Conservation (phyloP, 2,797 vertebrate genomes). For the Trachurus trachurus region DNA sequence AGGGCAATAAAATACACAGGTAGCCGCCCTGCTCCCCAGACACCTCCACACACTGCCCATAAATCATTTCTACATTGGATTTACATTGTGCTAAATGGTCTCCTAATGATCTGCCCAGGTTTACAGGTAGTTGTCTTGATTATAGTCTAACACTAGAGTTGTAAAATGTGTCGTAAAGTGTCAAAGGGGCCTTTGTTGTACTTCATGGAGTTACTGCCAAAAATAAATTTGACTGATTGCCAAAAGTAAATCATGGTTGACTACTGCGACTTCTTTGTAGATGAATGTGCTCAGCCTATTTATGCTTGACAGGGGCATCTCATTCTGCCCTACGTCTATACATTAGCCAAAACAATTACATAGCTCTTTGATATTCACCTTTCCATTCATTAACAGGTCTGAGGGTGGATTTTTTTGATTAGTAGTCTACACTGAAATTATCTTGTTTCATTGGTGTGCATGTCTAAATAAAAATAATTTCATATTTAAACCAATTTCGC, state of each 20-base stretch:
- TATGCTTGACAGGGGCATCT: neutral
- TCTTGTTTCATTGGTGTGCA: too few species aligned
- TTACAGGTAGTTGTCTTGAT: slow-evolving; percentile 43
- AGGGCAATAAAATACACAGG: slow-evolving; percentile 56
- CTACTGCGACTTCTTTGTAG: neutral
- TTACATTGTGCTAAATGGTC: slow-evolving; percentile 56
- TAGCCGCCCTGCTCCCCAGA: slow-evolving; percentile 57
- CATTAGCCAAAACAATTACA: neutral
- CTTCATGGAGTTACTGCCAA: slow-evolving; percentile 6
- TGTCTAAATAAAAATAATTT: neutral
- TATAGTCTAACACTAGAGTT: neutral
- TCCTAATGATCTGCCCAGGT: slow-evolving; percentile 58
- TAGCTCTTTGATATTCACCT: neutral
- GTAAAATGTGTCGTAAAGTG: slow-evolving; percentile 41
- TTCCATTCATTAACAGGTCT: neutral
- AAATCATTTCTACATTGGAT: slow-evolving; percentile 64
- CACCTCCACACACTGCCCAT: slow-evolving; percentile 44
- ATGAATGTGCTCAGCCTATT: neutral
- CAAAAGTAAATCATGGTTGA: neutral
- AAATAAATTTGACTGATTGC: too few species aligned
- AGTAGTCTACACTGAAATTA: neutral
- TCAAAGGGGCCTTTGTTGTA: slow-evolving; percentile 14
- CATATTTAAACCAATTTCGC: neutral
- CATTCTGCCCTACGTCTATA: neutral
- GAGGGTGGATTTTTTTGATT: neutral